Base-by-base conservation (phyloP, 1,140 invertebrate species). In the Periplaneta americana region DNA sequence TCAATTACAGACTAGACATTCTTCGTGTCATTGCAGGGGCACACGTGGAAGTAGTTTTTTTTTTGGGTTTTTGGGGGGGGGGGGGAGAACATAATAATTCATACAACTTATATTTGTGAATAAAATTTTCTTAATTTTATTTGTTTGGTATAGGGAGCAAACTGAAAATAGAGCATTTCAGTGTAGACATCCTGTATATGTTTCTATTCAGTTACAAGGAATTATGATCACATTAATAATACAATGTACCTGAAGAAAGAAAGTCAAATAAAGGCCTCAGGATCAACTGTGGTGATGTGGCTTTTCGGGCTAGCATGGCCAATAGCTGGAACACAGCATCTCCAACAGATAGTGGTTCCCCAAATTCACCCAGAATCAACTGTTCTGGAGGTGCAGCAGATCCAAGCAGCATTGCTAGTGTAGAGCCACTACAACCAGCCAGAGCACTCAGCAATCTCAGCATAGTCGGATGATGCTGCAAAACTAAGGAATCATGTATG, bases 301-400 rank as follows among this genome's bases (percentile, higher is more conserved):
- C 92, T 84, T 94, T 93, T 39, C 91, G 89, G 17, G 92, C 92
- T 17, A 97, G 88, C 0, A 93, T 93, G 1, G 92, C 91, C 22
- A 98, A 90, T 78, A 98, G 90, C 86, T 95, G 93, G 84, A 96
- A 97, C 3, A 97, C 92, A 13, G 95, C 94, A 86, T 97, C 96
- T 2, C 94, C 93, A 74, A 97, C 92, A 0, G 94, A 95, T 28
- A 92, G 87, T 1, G 93, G 90, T 82, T 94, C 93, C 5, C 89
- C 89, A 1, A 91, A 84, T 80, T 91, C 90, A 0, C 88, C 84
- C 78, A 87, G 83, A 9, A 84, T 74, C 80, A 84, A 81, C 34
- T 83, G 82, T 79, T 85, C 84, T 39, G 82, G 74, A 2, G 82
- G 74, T 32, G 79, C 77, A 57, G 82, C 76, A 78, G 6, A 85